Evolutionary conservation across 2,797 vertebrate genomes (phyloP), one percentile per base, ranked within the genome.

Genomic region (Oophaga sylvatica): DNA sequence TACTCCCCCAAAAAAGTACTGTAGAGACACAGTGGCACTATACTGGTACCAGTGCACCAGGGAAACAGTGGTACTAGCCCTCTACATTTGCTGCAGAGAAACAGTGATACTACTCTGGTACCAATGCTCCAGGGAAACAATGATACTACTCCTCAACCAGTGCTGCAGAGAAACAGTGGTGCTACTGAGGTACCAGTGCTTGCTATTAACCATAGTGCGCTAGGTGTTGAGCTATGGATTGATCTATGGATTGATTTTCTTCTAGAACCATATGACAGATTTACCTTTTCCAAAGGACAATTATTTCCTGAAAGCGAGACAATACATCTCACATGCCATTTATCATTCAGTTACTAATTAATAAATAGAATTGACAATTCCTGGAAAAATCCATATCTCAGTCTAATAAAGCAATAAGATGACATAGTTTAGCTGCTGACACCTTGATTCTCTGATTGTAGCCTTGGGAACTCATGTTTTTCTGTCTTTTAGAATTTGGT

Each of bases 401-500:
- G 11, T 56, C 75, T 26, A 29, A 17, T 26, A 16, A 57, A 57
- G 3, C 22, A 57, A 29, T 57, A 16, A 9, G n/a, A 26, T 2
- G n/a, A 57, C 15, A 57, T 57, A 57, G 5, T 16, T 56, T 57
- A 48, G 29, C 76, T 78, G 76, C 26, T 41, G 9, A 45, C 19
- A 20, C 0, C 19, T 57, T 79, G 22, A 20, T 59, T 60, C 53
- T 80, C 16, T 19, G 31, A 60, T 80, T 80, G 77, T 80, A 60
- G 3, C 77, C 26, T 60, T 59, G 57, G 3, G 13, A 80, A 60
- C 16, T 60, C 53, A 31, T 45, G 3, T 29, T 29, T 1, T 76
- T 84, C 6, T 62, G 5, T 81, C 53, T 26, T 16, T 88, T 0
- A 99, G 98, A 97, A 96, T 15, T 91, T 95, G 68, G 94, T 99